These are phyloP conservation scores for Capromys pilorides DNA, from an alignment of 2,797 vertebrate species.

Conservation along the genomic window DNA sequence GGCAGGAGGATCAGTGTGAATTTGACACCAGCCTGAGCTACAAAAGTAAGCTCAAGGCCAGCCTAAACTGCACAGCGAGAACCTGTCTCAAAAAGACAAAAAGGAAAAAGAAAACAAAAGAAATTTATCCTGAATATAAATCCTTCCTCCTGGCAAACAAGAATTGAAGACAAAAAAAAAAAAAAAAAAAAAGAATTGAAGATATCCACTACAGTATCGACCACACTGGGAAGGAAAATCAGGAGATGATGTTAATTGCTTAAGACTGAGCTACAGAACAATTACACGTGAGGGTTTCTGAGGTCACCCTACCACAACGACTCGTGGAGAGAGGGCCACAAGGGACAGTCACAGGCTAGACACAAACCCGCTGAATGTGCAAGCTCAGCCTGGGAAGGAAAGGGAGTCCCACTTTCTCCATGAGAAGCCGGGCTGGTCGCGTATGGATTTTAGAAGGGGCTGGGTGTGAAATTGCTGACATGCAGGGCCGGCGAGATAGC, in stretches of 20 bases:
- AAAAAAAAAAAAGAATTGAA: neutral
- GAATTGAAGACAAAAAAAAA: neutral
- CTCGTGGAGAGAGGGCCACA: neutral
- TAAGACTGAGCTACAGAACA: neutral
- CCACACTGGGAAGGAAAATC: neutral
- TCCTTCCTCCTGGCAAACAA: neutral
- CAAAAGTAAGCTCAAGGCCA: too few relatives aligned
- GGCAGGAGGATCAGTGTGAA: too few relatives aligned
- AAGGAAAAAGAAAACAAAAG: too few relatives aligned
- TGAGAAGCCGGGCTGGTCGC: neutral
- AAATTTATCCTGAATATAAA: neutral
- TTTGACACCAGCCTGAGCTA: too few relatives aligned
- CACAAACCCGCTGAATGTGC: too few relatives aligned
- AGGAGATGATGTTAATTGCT: neutral
- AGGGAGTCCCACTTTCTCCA: neutral
- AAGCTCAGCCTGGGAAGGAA: neutral
- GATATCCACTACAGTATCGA: neutral
- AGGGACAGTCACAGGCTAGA: neutral
- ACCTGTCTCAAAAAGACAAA: too few relatives aligned
- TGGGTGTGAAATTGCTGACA: neutral
- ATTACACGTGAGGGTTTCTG: neutral
- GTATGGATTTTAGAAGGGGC: neutral
- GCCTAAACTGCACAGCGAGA: too few relatives aligned
- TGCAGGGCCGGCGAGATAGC: too few relatives aligned
- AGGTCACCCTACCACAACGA: neutral